Conservation (phyloP, 1,140 invertebrate genomes). For the Sitobion miscanthi region DNA sequence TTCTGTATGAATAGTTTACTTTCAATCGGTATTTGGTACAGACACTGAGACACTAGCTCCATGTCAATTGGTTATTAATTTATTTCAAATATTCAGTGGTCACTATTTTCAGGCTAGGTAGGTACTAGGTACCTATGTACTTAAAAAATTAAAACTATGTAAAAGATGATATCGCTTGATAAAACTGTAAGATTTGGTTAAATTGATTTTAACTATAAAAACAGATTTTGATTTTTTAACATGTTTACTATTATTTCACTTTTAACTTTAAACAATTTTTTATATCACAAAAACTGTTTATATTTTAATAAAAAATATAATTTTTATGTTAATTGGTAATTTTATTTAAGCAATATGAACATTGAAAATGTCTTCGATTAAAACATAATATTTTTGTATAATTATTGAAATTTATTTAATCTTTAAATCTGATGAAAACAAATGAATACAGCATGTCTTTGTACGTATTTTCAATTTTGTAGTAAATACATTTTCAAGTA, state of each 20-base stretch:
- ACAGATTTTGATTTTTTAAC: not conserved
- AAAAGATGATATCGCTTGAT: not conserved
- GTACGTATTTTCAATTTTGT: too few relatives aligned
- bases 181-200: not conserved
- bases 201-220: not conserved
- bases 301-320: not conserved
- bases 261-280: not conserved
- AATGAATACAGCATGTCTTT: not conserved
- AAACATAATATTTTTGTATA: not conserved
- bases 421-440: not conserved
- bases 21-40: too few relatives aligned
- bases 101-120: not conserved
- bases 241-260: not conserved
- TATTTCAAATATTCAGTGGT: not conserved
- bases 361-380: not conserved
- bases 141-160: not conserved
- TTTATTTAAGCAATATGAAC: not conserved
- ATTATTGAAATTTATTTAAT: too few relatives aligned
- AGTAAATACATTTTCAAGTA: too few relatives aligned
- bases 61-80: too few relatives aligned
- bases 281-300: not conserved
- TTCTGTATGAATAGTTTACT: too few relatives aligned
- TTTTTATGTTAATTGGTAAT: not conserved
- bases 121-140: too few relatives aligned
- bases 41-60: too few relatives aligned